Percentiles rank a stretch among this genome's conserved stretches.
phyloP scores from a whole-genome alignment of 64 coral and sea anemone species.

The Porites australiensis region DNA sequence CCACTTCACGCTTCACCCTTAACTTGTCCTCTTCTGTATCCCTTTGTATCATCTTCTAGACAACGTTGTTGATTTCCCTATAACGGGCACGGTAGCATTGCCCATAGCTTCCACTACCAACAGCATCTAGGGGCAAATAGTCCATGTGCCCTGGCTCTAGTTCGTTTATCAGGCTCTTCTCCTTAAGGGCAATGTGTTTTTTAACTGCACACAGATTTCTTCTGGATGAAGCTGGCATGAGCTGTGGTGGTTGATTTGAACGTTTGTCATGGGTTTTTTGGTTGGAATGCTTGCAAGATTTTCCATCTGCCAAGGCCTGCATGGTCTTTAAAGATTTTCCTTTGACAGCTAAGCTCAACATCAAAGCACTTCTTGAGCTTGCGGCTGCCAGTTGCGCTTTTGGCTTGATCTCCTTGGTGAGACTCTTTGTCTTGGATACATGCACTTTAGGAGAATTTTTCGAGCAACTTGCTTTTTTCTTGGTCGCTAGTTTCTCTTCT shows the following conservation, averaged over 20 bases:
- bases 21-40: neutral
- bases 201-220: slow-evolving; percentile 3
- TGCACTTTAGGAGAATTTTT: neutral
- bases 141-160: neutral
- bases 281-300: neutral
- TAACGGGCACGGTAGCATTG: neutral
- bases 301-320: neutral
- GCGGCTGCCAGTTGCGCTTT: neutral
- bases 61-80: neutral
- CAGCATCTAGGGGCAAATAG: neutral
- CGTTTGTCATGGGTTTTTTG: neutral
- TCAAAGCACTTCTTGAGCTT: slow-evolving; percentile 10
- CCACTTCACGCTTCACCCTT: neutral
- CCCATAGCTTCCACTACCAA: neutral
- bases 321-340: neutral
- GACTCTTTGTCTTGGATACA: neutral
- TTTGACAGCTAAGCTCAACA: neutral
- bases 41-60: neutral
- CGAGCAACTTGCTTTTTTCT: neutral
- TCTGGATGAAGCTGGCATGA: neutral
- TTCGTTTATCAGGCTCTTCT: neutral
- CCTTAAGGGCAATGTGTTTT: slow-evolving; percentile 1
- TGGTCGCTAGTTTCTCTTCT: neutral
- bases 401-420: slow-evolving; percentile 9
- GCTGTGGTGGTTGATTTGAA: neutral